These are phyloP conservation scores for Drosophila rellima DNA, from an alignment of 2,888 invertebrate genomes.

Conservation along the genomic window DNA sequence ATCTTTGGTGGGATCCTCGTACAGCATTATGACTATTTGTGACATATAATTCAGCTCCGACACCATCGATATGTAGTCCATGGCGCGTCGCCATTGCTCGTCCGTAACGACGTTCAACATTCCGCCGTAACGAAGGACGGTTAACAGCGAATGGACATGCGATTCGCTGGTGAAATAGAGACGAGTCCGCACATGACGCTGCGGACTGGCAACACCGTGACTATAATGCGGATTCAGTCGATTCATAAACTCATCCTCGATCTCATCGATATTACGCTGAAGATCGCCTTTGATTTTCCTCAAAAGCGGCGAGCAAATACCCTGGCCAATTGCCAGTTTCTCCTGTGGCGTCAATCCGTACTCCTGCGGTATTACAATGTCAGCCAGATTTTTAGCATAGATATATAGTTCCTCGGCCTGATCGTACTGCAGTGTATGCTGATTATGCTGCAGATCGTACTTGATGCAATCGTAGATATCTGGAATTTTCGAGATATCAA, in stretches of 20 bases:
- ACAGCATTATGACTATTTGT: conserved; percentile 99
- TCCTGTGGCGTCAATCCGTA: conserved; percentile 98
- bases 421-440: conserved; percentile 96
- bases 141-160: conserved; percentile 98
- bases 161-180: conserved; percentile 99
- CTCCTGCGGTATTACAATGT: conserved; percentile 99
- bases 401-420: conserved; percentile 96
- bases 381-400: conserved; percentile 98
- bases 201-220: conserved; percentile 98
- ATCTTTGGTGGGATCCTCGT: conserved; percentile 99
- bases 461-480: conserved; percentile 99
- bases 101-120: conserved; percentile 94
- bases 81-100: conserved; percentile 99
- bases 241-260: conserved; percentile 97
- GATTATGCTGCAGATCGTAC: conserved; percentile 99
- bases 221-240: conserved; percentile 98
- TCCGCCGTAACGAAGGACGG: conserved; percentile 97
- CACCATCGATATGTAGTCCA: conserved; percentile 99
- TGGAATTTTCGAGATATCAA: conserved; percentile 99
- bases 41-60: conserved; percentile 99
- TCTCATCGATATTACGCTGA: conserved; percentile 96
- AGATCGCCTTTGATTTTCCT: conserved; percentile 98
- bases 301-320: conserved; percentile 97
- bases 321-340: conserved; percentile 98
- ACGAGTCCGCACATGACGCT: conserved; percentile 98